These are phyloP conservation scores for Euclidia mi DNA, from an alignment of 2,888 invertebrate species.

Conservation along the genomic window DNA sequence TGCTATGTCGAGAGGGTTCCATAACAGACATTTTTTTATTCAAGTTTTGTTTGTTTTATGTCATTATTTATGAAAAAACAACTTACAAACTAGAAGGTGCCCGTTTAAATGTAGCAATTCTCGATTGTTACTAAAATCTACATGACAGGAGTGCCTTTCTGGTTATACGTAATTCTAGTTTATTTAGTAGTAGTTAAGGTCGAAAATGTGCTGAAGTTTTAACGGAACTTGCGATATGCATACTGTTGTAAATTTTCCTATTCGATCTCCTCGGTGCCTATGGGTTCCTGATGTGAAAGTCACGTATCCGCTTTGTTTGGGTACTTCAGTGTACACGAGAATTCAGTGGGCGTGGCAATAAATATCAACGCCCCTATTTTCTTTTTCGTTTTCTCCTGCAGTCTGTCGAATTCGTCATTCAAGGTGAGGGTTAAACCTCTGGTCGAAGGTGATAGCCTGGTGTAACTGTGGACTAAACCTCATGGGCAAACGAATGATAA, in stretches of 20 bases:
- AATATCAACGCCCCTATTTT: not conserved
- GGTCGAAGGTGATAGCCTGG: not conserved
- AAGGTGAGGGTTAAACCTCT: too few relatives aligned
- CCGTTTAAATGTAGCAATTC: not conserved
- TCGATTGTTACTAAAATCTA: not conserved
- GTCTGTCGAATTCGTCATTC: too few relatives aligned
- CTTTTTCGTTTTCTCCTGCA: too few relatives aligned
- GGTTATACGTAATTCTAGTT: not conserved
- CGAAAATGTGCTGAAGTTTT: not conserved
- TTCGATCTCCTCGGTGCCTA: not conserved
- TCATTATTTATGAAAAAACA: not conserved
- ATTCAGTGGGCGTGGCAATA: not conserved
- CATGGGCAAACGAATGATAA: not conserved
- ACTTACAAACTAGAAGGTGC: too few relatives aligned
- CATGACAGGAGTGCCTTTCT: not conserved
- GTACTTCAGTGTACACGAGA: not conserved
- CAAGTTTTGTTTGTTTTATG: constrained; percentile 13
- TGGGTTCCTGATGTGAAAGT: not conserved
- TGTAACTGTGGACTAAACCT: not conserved
- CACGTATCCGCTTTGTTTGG: not conserved
- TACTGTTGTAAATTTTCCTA: not conserved
- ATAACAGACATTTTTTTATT: not conserved
- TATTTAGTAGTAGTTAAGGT: not conserved
- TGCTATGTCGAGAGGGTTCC: not conserved
- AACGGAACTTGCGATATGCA: not conserved